Evolutionary conservation across 2,888 invertebrate genomes (phyloP).

Genomic region (Spilosoma lubricipeda): DNA sequence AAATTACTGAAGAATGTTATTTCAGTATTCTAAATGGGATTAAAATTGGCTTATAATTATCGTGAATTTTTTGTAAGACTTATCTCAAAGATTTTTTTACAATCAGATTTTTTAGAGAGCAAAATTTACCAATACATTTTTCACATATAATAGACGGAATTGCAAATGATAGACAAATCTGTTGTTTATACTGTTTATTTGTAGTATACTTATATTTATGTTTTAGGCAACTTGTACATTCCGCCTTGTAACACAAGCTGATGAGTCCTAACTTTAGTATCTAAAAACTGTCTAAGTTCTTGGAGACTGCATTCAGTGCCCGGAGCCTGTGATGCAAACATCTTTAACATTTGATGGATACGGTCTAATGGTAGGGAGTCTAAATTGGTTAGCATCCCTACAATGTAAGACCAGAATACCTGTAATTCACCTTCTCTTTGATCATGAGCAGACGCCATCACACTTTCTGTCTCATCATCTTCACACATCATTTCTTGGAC

Average conservation of each 20-base stretch:
- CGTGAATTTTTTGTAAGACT: neutral
- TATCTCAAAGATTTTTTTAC: neutral
- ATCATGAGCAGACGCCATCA: slow-evolving; percentile 97
- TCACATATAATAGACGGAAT: neutral
- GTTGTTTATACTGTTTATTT: slow-evolving; percentile 10
- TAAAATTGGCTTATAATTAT: neutral
- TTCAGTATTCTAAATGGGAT: neutral
- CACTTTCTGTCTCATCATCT: slow-evolving; percentile 97
- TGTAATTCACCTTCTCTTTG: slow-evolving; percentile 97
- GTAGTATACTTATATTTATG: slow-evolving; percentile 58
- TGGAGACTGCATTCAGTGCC: slow-evolving; percentile 95
- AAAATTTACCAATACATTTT: neutral
- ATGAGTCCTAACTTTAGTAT: slow-evolving; percentile 96
- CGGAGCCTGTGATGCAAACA: slow-evolving; percentile 98
- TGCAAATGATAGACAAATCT: neutral
- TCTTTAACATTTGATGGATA: slow-evolving; percentile 98
- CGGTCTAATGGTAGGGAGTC: slow-evolving; percentile 96
- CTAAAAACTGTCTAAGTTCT: slow-evolving; percentile 95
- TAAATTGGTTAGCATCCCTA: slow-evolving; percentile 98
- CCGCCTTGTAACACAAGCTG: slow-evolving; percentile 94
- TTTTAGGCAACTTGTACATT: slow-evolving; percentile 94
- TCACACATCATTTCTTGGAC: slow-evolving; percentile 90
- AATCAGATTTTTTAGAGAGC: neutral
- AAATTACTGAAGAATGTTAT: neutral
- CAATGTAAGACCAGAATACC: slow-evolving; percentile 98